These are phyloP conservation scores for Caenorhabditis uteleia DNA, from an alignment of 2,888 invertebrate species.

Conservation along the genomic window DNA sequence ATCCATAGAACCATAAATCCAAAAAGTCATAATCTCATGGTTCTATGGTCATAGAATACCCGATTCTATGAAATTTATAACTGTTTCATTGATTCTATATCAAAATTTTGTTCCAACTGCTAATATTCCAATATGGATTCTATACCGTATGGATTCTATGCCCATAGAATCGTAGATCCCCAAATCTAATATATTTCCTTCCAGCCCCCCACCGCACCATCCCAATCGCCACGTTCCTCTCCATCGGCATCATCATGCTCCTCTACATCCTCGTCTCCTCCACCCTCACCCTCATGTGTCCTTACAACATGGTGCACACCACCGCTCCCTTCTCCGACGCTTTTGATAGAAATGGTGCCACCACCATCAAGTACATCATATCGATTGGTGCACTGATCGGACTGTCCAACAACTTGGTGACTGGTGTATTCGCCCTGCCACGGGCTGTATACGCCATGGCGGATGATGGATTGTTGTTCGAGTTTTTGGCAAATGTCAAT, in stretches of 20 bases:
- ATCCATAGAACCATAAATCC: too few relatives aligned
- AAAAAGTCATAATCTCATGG: too few relatives aligned
- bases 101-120: too few relatives aligned
- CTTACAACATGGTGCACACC: slow-evolving; percentile 32
- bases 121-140: too few relatives aligned
- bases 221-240: slow-evolving; percentile 38
- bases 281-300: slow-evolving; percentile 41
- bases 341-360: slow-evolving; percentile 35
- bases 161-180: too few relatives aligned
- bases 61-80: too few relatives aligned
- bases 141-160: too few relatives aligned
- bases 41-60: too few relatives aligned
- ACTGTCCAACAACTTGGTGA: slow-evolving; percentile 40
- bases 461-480: slow-evolving; percentile 49
- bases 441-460: slow-evolving; percentile 54
- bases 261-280: slow-evolving; percentile 40
- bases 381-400: slow-evolving; percentile 41
- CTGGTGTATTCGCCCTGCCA: slow-evolving; percentile 46
- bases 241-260: slow-evolving; percentile 25
- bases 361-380: slow-evolving; percentile 22
- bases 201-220: slow-evolving; percentile 36
- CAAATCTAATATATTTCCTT: too few relatives aligned
- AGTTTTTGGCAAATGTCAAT: slow-evolving; percentile 45
- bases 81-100: too few relatives aligned
- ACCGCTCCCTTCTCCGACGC: slow-evolving; percentile 44